Evolutionary conservation across 2,888 invertebrate species (phyloP).

Genomic region (Villa cingulata): DNA sequence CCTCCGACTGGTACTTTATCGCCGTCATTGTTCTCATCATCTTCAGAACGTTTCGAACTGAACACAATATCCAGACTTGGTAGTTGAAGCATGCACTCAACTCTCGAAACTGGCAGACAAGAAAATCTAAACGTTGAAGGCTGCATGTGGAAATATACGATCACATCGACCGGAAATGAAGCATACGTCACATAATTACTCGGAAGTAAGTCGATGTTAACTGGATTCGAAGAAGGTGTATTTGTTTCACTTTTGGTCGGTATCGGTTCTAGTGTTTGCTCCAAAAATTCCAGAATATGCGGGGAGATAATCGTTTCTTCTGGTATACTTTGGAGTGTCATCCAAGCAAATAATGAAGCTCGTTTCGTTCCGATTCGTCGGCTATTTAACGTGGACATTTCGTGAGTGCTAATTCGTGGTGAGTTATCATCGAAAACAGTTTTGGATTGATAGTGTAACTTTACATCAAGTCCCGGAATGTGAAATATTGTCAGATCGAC

Average conservation of each 20-base stretch:
- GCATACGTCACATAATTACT: constrained; percentile 74
- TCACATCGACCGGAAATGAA: constrained; percentile 95
- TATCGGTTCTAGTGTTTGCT: constrained; percentile 92
- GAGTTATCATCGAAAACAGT: constrained; percentile 48
- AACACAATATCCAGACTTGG: constrained; percentile 96
- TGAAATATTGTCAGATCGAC: constrained; percentile 77
- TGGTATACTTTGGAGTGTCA: constrained; percentile 92
- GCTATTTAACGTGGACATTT: constrained; percentile 21
- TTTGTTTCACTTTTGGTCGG: constrained; percentile 47
- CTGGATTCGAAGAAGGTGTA: constrained; percentile 30
- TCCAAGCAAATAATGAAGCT: constrained; percentile 85
- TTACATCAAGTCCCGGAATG: constrained; percentile 82
- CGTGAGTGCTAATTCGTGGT: constrained; percentile 32
- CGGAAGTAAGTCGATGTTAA: constrained; percentile 43
- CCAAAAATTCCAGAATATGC: constrained; percentile 90
- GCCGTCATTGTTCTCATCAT: constrained; percentile 38
- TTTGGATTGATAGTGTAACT: constrained; percentile 72
- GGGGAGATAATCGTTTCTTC: constrained; percentile 97
- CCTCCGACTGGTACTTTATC: constrained; percentile 32
- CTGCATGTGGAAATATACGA: constrained; percentile 97
- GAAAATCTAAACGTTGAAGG: constrained; percentile 93
- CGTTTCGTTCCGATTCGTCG: constrained; percentile 62
- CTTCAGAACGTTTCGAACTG: constrained; percentile 79
- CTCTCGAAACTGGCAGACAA: constrained; percentile 86
- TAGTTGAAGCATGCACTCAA: constrained; percentile 89